These are phyloP conservation scores for Syngnathoides biaculeatus DNA, from an alignment of 2,113 vertebrate genomes.

Conservation along the genomic window DNA sequence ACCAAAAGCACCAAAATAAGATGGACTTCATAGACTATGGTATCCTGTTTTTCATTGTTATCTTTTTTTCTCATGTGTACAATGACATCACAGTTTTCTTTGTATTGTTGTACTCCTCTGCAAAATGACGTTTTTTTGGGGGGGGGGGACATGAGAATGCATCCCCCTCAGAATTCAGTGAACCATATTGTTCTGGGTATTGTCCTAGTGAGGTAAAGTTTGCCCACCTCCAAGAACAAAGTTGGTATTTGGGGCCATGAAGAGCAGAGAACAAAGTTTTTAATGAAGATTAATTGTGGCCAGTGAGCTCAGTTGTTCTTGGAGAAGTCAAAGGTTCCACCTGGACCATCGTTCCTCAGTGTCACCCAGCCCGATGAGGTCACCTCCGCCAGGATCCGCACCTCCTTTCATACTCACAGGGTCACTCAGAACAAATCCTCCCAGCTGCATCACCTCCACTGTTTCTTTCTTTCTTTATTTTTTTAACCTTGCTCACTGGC, in stretches of 20 bases:
- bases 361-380: not conserved
- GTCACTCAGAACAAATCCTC: constrained; percentile 1
- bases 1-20: too few species aligned
- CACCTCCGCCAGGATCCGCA: not conserved
- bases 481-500: not conserved
- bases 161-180: not conserved
- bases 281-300: constrained; percentile 12
- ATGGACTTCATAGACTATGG: too few species aligned
- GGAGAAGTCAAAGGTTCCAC: constrained; percentile 1
- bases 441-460: constrained; percentile 3
- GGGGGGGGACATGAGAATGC: not conserved
- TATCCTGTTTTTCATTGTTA: too few species aligned
- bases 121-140: not conserved
- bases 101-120: not conserved
- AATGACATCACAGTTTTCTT: not conserved
- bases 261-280: not conserved
- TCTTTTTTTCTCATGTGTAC: too few species aligned
- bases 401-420: not conserved
- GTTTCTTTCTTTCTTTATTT: not conserved
- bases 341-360: constrained; percentile 6
- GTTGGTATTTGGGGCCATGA: not conserved
- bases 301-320: constrained; percentile 4
- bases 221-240: not conserved
- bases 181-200: not conserved
- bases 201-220: not conserved